These are phyloP conservation scores for Megastigmus dorsalis DNA, from an alignment of 2,888 invertebrate species.

Conservation along the genomic window DNA sequence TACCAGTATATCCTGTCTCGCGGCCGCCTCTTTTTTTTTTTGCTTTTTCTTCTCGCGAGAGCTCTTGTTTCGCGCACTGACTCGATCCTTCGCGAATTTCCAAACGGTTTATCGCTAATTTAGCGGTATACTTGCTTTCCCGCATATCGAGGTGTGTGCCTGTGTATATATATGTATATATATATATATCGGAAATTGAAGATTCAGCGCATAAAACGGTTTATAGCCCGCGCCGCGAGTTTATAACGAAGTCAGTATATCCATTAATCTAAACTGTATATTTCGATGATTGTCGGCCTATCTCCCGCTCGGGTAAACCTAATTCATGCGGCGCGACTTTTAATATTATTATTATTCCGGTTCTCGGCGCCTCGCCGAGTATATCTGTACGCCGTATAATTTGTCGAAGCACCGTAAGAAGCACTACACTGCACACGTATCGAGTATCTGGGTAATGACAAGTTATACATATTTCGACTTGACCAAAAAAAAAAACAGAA, in stretches of 20 bases:
- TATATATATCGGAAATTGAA: slow-evolving; percentile 40
- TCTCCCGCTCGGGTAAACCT: neutral
- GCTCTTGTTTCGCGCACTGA: neutral
- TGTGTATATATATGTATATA: too few species aligned
- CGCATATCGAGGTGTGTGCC: neutral
- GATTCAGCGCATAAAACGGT: slow-evolving; percentile 36
- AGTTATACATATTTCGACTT: neutral
- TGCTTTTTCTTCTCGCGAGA: too few species aligned
- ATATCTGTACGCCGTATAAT: too few species aligned
- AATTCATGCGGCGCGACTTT: slow-evolving; percentile 37
- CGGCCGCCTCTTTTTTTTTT: too few species aligned
- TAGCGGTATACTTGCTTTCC: slow-evolving; percentile 17
- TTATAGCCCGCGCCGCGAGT: slow-evolving; percentile 8
- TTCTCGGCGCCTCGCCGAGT: slow-evolving; percentile 7
- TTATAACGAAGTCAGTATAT: neutral
- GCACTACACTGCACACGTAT: neutral
- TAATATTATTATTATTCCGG: slow-evolving; percentile 24
- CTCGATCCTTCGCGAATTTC: neutral
- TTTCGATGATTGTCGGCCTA: slow-evolving; percentile 7
- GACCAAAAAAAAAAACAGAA: too few species aligned
- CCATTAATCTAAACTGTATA: neutral
- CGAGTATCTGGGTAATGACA: slow-evolving; percentile 14
- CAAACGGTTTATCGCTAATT: slow-evolving; percentile 11
- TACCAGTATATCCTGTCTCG: too few species aligned
- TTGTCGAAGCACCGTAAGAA: too few species aligned